Percentiles rank a stretch among this genome's conserved stretches.
Evolutionary conservation across 2,113 vertebrate genomes (phyloP).

Genomic region (Hippocampus barbouri): DNA sequence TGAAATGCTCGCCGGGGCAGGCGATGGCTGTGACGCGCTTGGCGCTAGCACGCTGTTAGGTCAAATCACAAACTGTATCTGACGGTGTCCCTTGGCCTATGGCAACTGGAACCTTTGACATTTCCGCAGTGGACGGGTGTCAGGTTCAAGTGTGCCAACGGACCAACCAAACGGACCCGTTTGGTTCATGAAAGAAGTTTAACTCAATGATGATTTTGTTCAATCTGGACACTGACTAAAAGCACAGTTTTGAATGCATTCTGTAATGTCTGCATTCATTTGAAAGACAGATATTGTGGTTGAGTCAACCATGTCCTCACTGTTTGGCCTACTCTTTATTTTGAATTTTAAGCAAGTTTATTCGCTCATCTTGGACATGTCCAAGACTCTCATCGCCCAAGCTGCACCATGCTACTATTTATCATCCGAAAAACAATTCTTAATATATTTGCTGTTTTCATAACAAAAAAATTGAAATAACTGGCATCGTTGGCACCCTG

Average conservation of each 20-base stretch:
- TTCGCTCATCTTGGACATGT: not conserved
- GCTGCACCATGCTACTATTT: not conserved
- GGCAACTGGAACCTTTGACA: constrained; percentile 51
- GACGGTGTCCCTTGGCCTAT: constrained; percentile 43
- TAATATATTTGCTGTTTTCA: not conserved
- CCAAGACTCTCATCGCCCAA: not conserved
- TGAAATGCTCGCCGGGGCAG: constrained; percentile 1
- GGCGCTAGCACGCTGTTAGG: not conserved
- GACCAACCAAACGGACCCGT: no score
- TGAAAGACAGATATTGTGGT: not conserved
- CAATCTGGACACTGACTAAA: not conserved
- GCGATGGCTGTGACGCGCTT: constrained; percentile 8
- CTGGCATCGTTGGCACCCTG: no score
- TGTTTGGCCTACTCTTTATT: not conserved
- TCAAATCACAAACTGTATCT: not conserved
- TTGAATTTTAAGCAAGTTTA: not conserved
- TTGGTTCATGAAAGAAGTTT: no score
- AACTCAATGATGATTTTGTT: not conserved
- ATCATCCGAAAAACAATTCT: not conserved
- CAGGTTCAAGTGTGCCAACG: constrained; percentile 30
- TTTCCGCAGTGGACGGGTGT: constrained; percentile 53
- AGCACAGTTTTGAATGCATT: not conserved
- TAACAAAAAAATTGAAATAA: no score
- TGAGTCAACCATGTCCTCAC: not conserved
- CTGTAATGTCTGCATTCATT: not conserved